Evolutionary conservation across 2,888 invertebrate species (phyloP), one percentile per base, ranked within the genome.

Genomic region (Mesorhabditis sp.): DNA sequence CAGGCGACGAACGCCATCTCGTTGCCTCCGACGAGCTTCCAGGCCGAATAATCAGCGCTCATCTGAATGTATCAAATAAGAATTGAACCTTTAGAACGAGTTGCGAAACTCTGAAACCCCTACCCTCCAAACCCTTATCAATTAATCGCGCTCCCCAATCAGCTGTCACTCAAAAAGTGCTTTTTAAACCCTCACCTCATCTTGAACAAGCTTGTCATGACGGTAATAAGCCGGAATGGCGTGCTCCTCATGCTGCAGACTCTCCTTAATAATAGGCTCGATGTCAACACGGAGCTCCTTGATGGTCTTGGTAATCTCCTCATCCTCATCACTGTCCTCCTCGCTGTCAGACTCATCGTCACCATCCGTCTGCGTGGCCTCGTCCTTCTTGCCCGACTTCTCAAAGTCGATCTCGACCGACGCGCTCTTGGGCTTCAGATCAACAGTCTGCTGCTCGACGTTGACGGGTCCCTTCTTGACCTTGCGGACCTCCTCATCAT

Each of bases 251-350:
- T 72, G 65, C 68, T 69, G 67, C 44, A 67, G 63, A 63, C 75
- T 75, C 68, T 82, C 81, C 66, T 77, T 76, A 62, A 83, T 78
- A 69, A 83, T 83, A 10, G 83, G 83, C 73, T 83, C 83, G 62
- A 83, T 80, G 70, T 80, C 80, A 28, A 83, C 82, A 61, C 75
- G 77, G 58, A 74, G 71, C 65, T 75, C 72, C 65, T 72, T 69
- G 7, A 61, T 61, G 45, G n/a, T 50, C 44, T 45, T 28, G 10
- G 63, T 44, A 41, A 3, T 67, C 66, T 62, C 61, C 64, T 58
- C 70, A 65, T 73, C 76, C 43, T 74, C 77, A n/a, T 81, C 80
- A 28, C 77, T 76, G 70, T 82, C 76, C 43, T 80, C 80, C 13
- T 79, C 80, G 13, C 72, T 73, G 42, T 74, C 76, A 15, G 73